phyloP scores from a whole-genome alignment of 2,797 vertebrate species.

The Leptatherina wallacei region DNA sequence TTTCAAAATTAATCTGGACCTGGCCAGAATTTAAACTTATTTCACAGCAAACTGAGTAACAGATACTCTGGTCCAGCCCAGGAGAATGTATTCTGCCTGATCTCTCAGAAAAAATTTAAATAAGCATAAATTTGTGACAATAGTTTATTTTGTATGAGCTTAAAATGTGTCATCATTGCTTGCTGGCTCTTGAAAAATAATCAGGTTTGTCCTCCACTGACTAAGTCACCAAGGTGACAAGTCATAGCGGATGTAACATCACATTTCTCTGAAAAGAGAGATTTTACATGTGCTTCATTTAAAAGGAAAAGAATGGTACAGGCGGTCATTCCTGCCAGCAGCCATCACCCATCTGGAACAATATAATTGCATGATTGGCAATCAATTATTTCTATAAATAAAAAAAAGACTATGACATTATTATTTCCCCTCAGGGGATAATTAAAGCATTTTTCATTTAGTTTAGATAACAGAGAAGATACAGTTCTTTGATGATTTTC shows the following conservation, averaged over 20 bases:
- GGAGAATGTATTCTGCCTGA: neutral
- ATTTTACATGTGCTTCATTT: neutral
- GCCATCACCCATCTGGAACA: no score
- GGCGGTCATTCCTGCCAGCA: neutral
- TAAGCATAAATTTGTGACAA: neutral
- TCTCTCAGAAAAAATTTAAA: slow-evolving; percentile 1
- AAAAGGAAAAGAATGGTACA: neutral
- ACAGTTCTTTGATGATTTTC: no score
- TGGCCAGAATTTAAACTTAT: neutral
- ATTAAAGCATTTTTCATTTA: no score
- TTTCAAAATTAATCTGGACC: neutral
- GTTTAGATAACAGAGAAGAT: no score
- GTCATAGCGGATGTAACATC: neutral
- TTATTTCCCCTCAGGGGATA: no score
- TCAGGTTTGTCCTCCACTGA: neutral
- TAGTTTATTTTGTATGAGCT: neutral
- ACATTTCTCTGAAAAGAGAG: neutral
- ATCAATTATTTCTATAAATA: no score
- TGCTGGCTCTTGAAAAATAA: neutral
- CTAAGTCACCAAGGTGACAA: neutral
- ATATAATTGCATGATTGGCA: no score
- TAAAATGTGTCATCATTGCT: neutral
- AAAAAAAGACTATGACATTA: no score
- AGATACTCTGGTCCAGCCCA: neutral
- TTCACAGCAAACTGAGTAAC: neutral